Percentiles rank a stretch among this genome's conserved stretches.
phyloP scores from a whole-genome alignment of 2,797 vertebrate species.

The Coregonus suidteri region DNA sequence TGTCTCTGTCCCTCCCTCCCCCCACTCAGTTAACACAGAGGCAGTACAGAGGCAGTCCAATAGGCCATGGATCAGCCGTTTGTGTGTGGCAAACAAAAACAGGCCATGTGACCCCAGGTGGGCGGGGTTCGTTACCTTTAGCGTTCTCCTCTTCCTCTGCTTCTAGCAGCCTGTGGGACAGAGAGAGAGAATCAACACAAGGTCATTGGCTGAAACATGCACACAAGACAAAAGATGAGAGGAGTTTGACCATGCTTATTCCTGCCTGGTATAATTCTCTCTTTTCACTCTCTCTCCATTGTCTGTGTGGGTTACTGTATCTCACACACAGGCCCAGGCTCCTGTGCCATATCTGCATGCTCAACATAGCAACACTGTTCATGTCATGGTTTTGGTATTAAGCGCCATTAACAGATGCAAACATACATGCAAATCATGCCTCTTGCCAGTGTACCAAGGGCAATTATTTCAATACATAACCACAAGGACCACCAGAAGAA shows the following conservation, averaged over 20 bases:
- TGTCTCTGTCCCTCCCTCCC: conserved; percentile 8
- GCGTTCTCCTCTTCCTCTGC: conserved; percentile 57
- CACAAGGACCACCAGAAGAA: not conserved
- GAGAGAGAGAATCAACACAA: conserved; percentile 25
- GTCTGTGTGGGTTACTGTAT: conserved; percentile 25
- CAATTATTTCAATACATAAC: not conserved
- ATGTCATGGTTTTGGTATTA: conserved; percentile 8
- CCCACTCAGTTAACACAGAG: not conserved
- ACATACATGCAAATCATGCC: not conserved
- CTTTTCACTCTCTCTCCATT: conserved; percentile 7
- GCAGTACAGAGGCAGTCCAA: not conserved
- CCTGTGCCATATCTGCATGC: conserved; percentile 51
- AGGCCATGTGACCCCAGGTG: conserved; percentile 2
- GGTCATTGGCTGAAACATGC: conserved; percentile 30
- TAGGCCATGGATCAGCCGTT: conserved; percentile 19
- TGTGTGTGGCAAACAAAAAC: conserved; percentile 14
- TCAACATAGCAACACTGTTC: conserved; percentile 23
- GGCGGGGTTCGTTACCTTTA: conserved; percentile 62
- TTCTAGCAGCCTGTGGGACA: conserved; percentile 52
- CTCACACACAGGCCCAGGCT: conserved; percentile 18
- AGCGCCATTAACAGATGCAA: conserved; percentile 20
- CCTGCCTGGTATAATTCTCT: conserved; percentile 27
- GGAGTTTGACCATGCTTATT: conserved; percentile 35
- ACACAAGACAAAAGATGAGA: conserved; percentile 29
- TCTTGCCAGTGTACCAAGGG: not conserved